These are phyloP conservation scores for Hemitrygon akajei DNA, from an alignment of 2,797 vertebrate genomes.

Conservation along the genomic window DNA sequence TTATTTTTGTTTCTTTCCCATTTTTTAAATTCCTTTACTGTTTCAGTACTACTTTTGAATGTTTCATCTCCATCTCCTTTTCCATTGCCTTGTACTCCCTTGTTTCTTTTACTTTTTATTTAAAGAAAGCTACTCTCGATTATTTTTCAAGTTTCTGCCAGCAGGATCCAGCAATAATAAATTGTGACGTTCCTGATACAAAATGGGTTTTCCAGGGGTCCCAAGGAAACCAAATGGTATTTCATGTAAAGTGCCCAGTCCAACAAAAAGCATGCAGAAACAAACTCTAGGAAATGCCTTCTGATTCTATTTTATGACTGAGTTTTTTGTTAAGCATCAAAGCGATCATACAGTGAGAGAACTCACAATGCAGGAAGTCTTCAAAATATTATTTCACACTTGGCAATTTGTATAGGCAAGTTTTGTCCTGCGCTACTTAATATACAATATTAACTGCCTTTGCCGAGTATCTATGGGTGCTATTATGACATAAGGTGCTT, in stretches of 20 bases:
- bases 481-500: not conserved
- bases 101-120: not conserved
- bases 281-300: not conserved
- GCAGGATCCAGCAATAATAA: not conserved
- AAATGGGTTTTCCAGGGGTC: not conserved
- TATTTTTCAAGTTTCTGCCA: conserved; percentile 4
- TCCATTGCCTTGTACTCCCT: not conserved
- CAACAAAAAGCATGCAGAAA: not conserved
- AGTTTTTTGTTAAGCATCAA: not conserved
- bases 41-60: not conserved
- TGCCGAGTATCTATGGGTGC: not conserved
- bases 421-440: not conserved
- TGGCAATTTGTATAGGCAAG: not conserved
- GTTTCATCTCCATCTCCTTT: not conserved
- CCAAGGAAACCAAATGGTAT: not conserved
- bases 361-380: not conserved
- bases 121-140: not conserved
- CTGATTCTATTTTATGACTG: not conserved
- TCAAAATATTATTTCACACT: not conserved
- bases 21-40: not conserved
- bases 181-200: not conserved
- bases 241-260: not conserved
- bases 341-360: not conserved
- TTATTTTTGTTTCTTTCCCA: not conserved
- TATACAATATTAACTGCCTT: not conserved